Conservation (phyloP, 2,113 vertebrate genomes). For the Hypomesus transpacificus region DNA sequence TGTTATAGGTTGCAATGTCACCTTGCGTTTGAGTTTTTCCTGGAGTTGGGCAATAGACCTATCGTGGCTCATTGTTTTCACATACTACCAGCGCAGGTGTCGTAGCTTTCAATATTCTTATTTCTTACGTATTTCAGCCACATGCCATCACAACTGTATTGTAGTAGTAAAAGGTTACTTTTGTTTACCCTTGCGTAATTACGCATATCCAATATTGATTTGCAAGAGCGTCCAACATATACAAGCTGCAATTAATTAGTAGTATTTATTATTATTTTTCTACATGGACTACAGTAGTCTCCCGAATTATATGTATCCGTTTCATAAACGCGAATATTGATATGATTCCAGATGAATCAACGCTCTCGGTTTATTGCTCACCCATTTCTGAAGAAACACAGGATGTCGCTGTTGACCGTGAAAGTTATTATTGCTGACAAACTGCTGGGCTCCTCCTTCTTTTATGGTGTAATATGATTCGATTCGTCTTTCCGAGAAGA, state of each 20-base stretch:
- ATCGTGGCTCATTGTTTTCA: too few relatives aligned
- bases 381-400: background rate
- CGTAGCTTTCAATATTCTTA: too few relatives aligned
- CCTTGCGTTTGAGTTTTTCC: too few relatives aligned
- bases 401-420: slow-evolving; percentile 22
- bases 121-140: too few relatives aligned
- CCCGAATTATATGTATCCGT: background rate
- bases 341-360: too few relatives aligned
- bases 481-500: background rate
- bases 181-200: slow-evolving; percentile 2
- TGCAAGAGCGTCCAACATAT: too few relatives aligned
- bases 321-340: background rate
- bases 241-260: background rate
- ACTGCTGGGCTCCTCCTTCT: background rate
- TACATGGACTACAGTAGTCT: background rate
- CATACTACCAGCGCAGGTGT: too few relatives aligned
- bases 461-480: background rate
- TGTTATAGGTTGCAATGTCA: background rate
- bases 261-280: background rate
- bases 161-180: background rate
- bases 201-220: background rate
- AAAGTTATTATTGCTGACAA: background rate
- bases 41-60: too few relatives aligned
- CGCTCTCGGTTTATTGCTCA: background rate
- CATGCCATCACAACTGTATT: too few relatives aligned